Evolutionary conservation across 2,113 vertebrate genomes (phyloP).

Genomic region (Zosterops lateralis): DNA sequence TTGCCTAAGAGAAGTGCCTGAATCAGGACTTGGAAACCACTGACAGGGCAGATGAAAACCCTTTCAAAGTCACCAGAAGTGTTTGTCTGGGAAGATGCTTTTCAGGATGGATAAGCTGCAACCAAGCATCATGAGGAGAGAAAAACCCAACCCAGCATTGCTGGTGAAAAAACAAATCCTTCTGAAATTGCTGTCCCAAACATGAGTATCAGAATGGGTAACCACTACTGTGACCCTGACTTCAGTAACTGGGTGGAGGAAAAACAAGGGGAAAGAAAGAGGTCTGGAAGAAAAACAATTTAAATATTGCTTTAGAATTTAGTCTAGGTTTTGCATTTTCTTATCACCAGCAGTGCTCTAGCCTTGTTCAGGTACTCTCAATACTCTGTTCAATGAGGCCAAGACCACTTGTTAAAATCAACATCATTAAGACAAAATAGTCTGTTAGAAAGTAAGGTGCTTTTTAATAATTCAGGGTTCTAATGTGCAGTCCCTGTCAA

Average conservation of each 20-base stretch:
- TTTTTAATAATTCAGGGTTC: not conserved
- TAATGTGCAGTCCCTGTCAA: not conserved
- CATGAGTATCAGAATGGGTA: not conserved
- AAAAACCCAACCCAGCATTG: not conserved
- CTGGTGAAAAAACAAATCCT: not conserved
- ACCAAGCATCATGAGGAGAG: constrained; percentile 9
- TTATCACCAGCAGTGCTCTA: not conserved
- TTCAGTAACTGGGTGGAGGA: not conserved
- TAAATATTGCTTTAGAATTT: not conserved
- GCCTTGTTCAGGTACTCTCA: not conserved
- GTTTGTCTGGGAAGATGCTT: not conserved
- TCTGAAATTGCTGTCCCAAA: not conserved
- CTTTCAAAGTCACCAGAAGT: not conserved
- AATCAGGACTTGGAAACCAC: not conserved
- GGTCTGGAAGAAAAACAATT: not conserved
- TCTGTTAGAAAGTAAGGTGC: not conserved
- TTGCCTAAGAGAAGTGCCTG: not conserved
- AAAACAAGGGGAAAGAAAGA: not conserved
- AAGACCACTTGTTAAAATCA: fast-evolving
- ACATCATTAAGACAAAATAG: not conserved
- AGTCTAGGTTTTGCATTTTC: not conserved
- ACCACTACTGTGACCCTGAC: not conserved
- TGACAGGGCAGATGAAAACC: not conserved
- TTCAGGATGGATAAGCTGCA: not conserved
- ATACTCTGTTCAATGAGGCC: not conserved